phyloP scores from a whole-genome alignment of 2,113 vertebrate species.

The Etheostoma cragini region DNA sequence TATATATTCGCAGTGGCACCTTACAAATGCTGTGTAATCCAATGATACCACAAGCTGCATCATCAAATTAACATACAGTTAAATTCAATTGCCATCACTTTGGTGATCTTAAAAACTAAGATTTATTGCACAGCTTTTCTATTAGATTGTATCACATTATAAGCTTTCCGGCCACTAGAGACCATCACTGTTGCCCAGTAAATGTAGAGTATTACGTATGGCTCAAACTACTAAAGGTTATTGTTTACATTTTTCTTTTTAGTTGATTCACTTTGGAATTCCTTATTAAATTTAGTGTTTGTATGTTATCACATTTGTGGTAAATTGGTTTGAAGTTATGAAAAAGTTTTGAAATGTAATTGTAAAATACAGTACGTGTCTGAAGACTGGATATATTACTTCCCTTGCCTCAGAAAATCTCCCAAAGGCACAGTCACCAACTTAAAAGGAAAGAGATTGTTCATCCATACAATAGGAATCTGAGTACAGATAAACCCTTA shows the following conservation, averaged over 20 bases:
- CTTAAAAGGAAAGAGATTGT: background rate
- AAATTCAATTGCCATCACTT: background rate
- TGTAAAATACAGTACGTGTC: background rate
- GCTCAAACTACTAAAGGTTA: background rate
- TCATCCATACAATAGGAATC: too few relatives aligned
- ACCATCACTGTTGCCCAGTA: background rate
- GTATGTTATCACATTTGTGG: background rate
- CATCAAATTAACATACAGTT: background rate
- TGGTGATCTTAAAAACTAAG: background rate
- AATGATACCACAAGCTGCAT: background rate
- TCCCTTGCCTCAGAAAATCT: slow-evolving; percentile 6
- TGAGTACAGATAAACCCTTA: background rate
- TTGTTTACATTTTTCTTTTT: background rate
- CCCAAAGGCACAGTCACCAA: background rate
- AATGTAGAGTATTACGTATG: background rate
- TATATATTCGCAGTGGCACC: background rate
- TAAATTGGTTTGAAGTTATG: slow-evolving; percentile 30
- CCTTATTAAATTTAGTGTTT: slow-evolving; percentile 1
- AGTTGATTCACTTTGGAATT: background rate
- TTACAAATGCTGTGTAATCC: background rate
- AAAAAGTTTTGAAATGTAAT: slow-evolving; percentile 34
- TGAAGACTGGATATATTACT: background rate
- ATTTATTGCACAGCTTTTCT: slow-evolving; percentile 1
- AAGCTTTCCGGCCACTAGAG: background rate
- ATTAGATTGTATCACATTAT: background rate